These are phyloP conservation scores for Micoletzkya japonica DNA, from an alignment of 2,888 invertebrate species.

Conservation along the genomic window DNA sequence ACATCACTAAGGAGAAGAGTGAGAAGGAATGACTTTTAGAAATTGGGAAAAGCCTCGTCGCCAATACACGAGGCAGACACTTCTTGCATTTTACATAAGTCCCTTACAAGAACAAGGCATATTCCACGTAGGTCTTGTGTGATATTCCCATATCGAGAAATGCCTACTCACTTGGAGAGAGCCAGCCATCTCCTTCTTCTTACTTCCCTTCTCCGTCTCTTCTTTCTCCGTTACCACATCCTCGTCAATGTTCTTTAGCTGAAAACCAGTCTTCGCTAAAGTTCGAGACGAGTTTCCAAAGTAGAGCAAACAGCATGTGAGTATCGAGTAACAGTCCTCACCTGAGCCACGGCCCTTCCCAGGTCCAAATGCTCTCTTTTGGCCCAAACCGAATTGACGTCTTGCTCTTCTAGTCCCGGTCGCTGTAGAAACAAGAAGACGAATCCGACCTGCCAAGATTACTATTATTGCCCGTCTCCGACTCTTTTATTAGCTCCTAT, in stretches of 20 bases:
- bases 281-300: neutral
- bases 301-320: neutral
- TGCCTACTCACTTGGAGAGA: neutral
- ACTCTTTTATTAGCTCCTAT: neutral
- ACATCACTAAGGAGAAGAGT: no score
- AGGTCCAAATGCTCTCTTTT: conserved; percentile 10
- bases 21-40: no score
- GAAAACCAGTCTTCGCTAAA: neutral
- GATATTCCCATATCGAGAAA: neutral
- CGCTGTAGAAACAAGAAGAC: conserved; percentile 43
- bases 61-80: neutral
- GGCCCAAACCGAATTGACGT: neutral
- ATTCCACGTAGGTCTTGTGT: neutral
- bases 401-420: conserved; percentile 29
- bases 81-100: conserved; percentile 1
- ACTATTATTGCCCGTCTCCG: neutral
- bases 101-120: conserved; percentile 17
- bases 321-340: no score
- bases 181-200: neutral
- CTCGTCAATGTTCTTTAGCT: conserved; percentile 6
- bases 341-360: conserved; percentile 18
- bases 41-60: neutral
- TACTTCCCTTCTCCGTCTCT: neutral
- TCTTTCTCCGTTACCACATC: neutral
- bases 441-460: conserved; percentile 41